phyloP scores from a whole-genome alignment of 2,888 invertebrate genomes.

The Pseudococcus longispinus region DNA sequence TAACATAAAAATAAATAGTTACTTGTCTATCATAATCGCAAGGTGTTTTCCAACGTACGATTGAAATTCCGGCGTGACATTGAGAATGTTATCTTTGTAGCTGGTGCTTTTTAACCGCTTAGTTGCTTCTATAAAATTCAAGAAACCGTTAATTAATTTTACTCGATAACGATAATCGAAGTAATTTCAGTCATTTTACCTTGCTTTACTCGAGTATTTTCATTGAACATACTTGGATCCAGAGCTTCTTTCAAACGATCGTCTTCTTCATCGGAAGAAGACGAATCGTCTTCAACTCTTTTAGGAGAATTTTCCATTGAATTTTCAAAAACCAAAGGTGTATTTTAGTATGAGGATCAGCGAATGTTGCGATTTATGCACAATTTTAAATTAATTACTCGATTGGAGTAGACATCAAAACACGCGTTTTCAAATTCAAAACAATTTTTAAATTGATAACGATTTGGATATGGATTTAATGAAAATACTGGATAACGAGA shows the following conservation, averaged over 20 bases:
- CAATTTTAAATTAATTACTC: no score
- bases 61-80: slow-evolving; percentile 54
- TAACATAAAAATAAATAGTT: neutral
- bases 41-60: slow-evolving; percentile 37
- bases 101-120: neutral
- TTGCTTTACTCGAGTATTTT: neutral
- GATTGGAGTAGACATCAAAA: no score
- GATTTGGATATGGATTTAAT: no score
- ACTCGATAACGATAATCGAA: neutral
- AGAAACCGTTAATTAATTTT: neutral
- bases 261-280: slow-evolving; percentile 47
- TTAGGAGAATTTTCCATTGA: neutral
- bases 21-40: slow-evolving; percentile 34
- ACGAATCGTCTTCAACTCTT: neutral
- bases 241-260: slow-evolving; percentile 46
- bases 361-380: no score
- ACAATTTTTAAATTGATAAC: no score
- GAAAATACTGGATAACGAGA: no score
- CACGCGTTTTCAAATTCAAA: no score
- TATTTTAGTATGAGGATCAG: no score
- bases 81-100: slow-evolving; percentile 38
- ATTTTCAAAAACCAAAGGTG: neutral
- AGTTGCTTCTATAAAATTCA: neutral
- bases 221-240: slow-evolving; percentile 39
- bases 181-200: neutral